Percentiles rank a stretch among this genome's conserved stretches.
phyloP scores from a whole-genome alignment of 2,113 vertebrate genomes.

The Indicator indicator region DNA sequence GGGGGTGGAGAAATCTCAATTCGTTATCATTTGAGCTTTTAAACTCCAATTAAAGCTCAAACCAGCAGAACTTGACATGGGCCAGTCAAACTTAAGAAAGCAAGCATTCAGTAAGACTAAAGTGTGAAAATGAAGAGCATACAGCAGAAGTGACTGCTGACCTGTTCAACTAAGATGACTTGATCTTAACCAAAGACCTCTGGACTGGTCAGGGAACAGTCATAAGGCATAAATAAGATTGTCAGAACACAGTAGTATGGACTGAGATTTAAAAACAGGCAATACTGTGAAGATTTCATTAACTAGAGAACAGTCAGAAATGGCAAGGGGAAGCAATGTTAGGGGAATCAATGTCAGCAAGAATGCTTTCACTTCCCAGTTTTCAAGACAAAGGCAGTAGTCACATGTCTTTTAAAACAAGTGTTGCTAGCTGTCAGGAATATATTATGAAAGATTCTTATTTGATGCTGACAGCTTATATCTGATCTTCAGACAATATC shows the following conservation, averaged over 20 bases:
- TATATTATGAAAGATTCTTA: neutral
- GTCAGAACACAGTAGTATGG: neutral
- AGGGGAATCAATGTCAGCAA: neutral
- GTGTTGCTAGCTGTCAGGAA: neutral
- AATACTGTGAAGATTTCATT: neutral
- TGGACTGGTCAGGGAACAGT: neutral
- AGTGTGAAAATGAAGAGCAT: neutral
- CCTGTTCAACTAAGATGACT: neutral
- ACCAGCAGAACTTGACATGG: neutral
- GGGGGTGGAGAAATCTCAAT: no score
- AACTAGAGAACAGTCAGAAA: neutral
- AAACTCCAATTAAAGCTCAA: no score
- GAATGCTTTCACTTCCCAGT: neutral
- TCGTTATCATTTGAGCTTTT: no score
- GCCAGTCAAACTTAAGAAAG: neutral
- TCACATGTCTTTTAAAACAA: neutral
- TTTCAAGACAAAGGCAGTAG: neutral
- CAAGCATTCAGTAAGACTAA: neutral
- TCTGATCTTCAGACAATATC: neutral
- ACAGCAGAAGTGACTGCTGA: neutral
- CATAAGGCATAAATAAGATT: neutral
- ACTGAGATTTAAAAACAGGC: neutral
- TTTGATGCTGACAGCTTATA: neutral
- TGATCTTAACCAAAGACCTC: neutral
- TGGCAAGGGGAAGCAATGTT: neutral